Conservation (phyloP, 2,113 vertebrate genomes). For the Poeciliopsis turrubarensis region DNA sequence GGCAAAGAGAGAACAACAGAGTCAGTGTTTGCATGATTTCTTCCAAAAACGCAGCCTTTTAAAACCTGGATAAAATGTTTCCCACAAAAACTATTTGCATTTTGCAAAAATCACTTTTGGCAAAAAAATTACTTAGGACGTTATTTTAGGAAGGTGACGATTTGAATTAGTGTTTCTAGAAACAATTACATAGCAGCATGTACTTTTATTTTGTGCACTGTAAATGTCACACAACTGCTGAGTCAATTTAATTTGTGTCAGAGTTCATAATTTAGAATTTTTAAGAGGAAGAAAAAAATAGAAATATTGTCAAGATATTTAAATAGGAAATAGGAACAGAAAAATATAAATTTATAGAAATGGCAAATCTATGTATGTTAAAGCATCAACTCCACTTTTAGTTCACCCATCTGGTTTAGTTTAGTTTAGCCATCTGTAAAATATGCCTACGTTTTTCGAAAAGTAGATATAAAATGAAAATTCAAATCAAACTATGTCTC, state of each 20-base stretch:
- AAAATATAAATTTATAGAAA: too few relatives aligned
- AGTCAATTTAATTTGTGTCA: not conserved
- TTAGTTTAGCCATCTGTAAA: not conserved
- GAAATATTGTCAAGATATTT: too few relatives aligned
- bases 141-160: too few relatives aligned
- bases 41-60: not conserved
- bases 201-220: too few relatives aligned
- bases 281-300: not conserved
- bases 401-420: conserved; percentile 1
- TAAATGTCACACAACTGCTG: too few relatives aligned
- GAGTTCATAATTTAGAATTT: not conserved
- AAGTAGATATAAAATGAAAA: not conserved
- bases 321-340: too few relatives aligned
- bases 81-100: not conserved
- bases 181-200: too few relatives aligned
- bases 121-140: too few relatives aligned
- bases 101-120: too few relatives aligned
- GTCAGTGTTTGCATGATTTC: not conserved
- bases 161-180: too few relatives aligned
- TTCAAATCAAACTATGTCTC: not conserved
- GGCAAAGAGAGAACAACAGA: not conserved
- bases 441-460: not conserved
- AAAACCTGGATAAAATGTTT: not conserved
- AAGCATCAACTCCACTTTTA: conserved; percentile 1
- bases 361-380: too few relatives aligned